Evolutionary conservation across 2,888 invertebrate genomes (phyloP).

Genomic region (Dryococelus australis): DNA sequence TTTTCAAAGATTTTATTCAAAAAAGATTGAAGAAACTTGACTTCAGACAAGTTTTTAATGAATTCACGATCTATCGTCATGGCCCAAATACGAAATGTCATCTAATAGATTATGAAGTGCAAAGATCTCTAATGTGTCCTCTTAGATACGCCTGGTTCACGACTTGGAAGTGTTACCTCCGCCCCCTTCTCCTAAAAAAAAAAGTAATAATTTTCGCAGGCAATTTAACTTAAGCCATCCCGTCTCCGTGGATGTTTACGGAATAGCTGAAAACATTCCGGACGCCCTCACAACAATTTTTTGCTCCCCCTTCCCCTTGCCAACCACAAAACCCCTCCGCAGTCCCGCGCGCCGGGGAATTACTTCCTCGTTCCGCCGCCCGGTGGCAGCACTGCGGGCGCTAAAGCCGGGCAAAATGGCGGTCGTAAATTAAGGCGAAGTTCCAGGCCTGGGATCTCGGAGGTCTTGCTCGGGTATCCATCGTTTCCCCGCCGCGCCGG

Average conservation of each 20-base stretch:
- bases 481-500: not conserved
- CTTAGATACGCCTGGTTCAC: not conserved
- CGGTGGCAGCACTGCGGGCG: not conserved
- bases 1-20: too few species aligned
- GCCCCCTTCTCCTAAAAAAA: not conserved
- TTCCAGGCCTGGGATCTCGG: not conserved
- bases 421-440: constrained; percentile 38
- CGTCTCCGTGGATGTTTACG: constrained; percentile 37
- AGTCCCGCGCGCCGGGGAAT: constrained; percentile 30
- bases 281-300: not conserved
- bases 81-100: too few species aligned
- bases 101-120: not conserved
- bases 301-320: constrained; percentile 2
- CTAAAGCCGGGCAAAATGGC: constrained; percentile 40
- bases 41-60: too few species aligned
- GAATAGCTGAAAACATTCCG: not conserved
- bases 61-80: too few species aligned
- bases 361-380: constrained; percentile 40
- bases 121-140: not conserved
- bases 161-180: not conserved
- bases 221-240: constrained; percentile 1
- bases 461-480: not conserved
- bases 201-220: not conserved
- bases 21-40: too few species aligned
- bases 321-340: not conserved